phyloP scores from a whole-genome alignment of 2,797 vertebrate genomes.

The Dendrocincla fuliginosa region DNA sequence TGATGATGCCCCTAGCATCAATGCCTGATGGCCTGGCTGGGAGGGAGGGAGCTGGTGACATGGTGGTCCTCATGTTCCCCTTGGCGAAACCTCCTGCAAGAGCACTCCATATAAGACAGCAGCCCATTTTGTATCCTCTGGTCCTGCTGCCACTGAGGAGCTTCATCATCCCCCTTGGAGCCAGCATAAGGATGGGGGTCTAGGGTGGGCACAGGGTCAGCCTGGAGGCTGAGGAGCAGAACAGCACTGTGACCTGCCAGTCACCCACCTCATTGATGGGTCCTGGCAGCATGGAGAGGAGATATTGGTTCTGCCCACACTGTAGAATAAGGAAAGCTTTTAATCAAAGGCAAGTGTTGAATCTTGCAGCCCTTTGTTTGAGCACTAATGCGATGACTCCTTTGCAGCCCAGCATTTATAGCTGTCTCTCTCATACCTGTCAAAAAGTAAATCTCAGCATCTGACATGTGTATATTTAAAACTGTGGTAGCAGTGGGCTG shows the following conservation, averaged over 20 bases:
- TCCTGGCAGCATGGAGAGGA: fast-evolving
- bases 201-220: not conserved
- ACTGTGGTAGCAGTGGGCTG: not conserved
- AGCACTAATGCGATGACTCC: not conserved
- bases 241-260: not conserved
- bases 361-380: constrained; percentile 5
- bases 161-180: not conserved
- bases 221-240: not conserved
- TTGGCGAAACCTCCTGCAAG: not conserved
- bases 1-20: not conserved
- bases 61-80: fast-evolving
- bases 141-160: not conserved
- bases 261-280: not conserved
- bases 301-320: not conserved
- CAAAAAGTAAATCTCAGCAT: constrained; percentile 36
- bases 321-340: constrained; percentile 6
- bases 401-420: constrained; percentile 24
- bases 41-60: not conserved
- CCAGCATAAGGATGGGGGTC: not conserved
- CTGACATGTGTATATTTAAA: constrained; percentile 41
- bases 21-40: not conserved
- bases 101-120: not conserved
- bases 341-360: not conserved
- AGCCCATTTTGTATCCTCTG: not conserved
- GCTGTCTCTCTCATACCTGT: constrained; percentile 28